These are phyloP conservation scores for Anhinga rufa DNA, from an alignment of 2,113 vertebrate species.

Conservation along the genomic window DNA sequence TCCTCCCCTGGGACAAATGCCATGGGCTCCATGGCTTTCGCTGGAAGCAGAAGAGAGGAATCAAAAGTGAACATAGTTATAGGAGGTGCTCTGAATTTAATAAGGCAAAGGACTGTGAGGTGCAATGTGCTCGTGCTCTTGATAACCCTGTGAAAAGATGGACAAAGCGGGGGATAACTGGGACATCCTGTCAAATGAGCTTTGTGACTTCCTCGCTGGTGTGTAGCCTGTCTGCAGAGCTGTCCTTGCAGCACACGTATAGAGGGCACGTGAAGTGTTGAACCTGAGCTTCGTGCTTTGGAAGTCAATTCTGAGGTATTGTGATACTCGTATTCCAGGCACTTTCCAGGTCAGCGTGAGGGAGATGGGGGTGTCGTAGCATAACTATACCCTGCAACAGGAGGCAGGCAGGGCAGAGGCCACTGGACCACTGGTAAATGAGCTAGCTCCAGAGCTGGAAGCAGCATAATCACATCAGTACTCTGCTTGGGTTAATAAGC, in stretches of 20 bases:
- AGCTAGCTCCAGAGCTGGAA: neutral
- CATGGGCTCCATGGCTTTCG: accelerated
- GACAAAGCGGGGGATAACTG: neutral
- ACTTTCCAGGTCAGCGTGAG: neutral
- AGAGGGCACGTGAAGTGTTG: accelerated
- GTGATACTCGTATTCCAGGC: too few relatives aligned
- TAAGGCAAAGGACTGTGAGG: neutral
- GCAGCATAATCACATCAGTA: neutral
- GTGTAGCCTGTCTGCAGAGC: neutral
- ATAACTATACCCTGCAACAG: neutral
- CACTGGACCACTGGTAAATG: neutral
- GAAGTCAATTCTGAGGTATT: accelerated
- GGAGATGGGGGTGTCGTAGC: neutral
- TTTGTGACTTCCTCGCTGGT: neutral
- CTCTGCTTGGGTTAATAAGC: neutral
- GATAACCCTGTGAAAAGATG: neutral
- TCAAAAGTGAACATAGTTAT: neutral
- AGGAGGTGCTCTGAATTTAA: neutral
- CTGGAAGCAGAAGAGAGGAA: neutral
- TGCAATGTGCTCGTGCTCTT: neutral
- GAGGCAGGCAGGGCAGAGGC: neutral
- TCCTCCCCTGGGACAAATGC: neutral
- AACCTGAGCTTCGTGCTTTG: accelerated
- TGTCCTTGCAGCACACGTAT: neutral
- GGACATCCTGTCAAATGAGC: neutral